Evolutionary conservation across 2,113 vertebrate species (phyloP), one percentile per base, ranked within the genome.

Genomic region (Pardalotus punctatus): DNA sequence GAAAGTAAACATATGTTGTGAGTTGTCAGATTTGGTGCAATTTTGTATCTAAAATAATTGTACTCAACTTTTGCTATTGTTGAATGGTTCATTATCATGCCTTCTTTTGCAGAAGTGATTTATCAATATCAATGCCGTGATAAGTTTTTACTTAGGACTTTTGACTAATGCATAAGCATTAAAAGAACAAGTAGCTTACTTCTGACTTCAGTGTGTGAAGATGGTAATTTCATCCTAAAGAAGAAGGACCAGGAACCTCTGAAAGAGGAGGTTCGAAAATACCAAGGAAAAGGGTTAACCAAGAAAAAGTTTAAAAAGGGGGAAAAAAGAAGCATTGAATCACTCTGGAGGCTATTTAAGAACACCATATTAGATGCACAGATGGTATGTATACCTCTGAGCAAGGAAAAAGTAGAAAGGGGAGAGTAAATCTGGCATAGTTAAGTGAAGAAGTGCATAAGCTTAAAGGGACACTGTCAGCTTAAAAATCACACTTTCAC

Each of bases 391-490:
- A 98, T 98, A 98, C 97, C 92, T 97, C 93, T 97, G 80, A 96
- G 88, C 71, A 94, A 92, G 90, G 86, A 92, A 96, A 96, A 98
- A 98, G 96, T 96, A 97, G 96, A 96, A 95, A 96, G 65, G 72
- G 92, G 94, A 98, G 94, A 97, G 98, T 97, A 97, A 98, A 98
- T 98, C 98, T 98, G 98, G 97, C 94, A 95, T 96, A 96, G 97
- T 97, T 97, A 97, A 96, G 94, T 94, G 96, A 94, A 93, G 96
- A 97, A 98, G 93, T 97, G 93, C 90, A 94, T 96, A 98, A 97
- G 96, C 97, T 98, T 98, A 97, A 98, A 98, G 97, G 97, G 97
- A 96, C 96, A 94, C 78, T 95, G 90, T 96, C 97, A 97, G 69
- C 94, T 95, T 93, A 90, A 93, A 97, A 97, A 97, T 97, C 97